phyloP scores from a whole-genome alignment of 2,888 invertebrate species.

The Melinaea menophilus region DNA sequence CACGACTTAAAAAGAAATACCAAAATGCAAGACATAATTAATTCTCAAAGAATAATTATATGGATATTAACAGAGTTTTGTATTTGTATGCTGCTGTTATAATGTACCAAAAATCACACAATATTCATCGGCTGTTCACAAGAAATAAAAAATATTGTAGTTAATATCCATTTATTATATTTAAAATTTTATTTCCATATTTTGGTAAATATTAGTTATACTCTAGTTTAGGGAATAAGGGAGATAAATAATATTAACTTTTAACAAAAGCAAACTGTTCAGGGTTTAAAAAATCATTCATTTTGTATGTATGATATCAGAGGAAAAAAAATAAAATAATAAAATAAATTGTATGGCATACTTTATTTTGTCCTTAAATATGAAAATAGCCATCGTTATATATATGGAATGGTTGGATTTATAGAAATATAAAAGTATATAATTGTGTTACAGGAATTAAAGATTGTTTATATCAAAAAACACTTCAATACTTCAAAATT shows the following conservation, averaged over 20 bases:
- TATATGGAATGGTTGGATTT: slow-evolving; percentile 18
- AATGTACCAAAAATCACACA: too few species aligned
- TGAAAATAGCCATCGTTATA: slow-evolving; percentile 16
- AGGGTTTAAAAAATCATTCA: not conserved
- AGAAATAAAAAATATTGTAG: too few species aligned
- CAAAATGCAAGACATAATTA: too few species aligned
- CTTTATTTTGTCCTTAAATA: slow-evolving; percentile 23
- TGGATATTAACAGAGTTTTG: too few species aligned
- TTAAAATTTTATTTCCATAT: too few species aligned
- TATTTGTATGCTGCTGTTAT: too few species aligned
- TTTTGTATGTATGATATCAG: not conserved
- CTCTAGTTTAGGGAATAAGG: too few species aligned
- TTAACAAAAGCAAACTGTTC: not conserved
- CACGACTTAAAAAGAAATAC: not conserved
- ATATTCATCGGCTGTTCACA: too few species aligned
- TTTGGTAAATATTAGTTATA: too few species aligned
- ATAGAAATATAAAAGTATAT: slow-evolving; percentile 13
- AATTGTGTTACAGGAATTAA: slow-evolving; percentile 4
- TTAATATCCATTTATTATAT: too few species aligned
- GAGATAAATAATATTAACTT: too few species aligned
- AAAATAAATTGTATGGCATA: slow-evolving; percentile 20
- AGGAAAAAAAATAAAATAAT: slow-evolving; percentile 3
- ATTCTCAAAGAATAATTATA: too few species aligned
- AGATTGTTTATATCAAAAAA: slow-evolving; percentile 5
- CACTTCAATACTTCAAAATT: not conserved